Conservation (phyloP, 2,888 invertebrate species). For the Myopa tessellatipennis region DNA sequence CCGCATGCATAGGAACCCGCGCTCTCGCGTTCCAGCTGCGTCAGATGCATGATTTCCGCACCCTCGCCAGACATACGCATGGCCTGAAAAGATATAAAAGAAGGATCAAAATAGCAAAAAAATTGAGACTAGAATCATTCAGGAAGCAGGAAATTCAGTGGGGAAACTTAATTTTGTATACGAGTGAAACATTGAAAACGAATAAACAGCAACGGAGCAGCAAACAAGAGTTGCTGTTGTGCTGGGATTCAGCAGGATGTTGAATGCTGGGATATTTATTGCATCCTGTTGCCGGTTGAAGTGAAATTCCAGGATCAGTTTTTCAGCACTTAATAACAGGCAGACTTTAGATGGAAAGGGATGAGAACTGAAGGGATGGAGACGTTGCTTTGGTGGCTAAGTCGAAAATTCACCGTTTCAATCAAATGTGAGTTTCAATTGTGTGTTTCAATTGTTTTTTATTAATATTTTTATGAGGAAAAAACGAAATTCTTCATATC, state of each 20-base stretch:
- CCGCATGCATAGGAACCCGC: constrained; percentile 85
- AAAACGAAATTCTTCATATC: too few relatives aligned
- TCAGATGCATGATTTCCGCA: constrained; percentile 74
- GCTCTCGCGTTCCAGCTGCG: constrained; percentile 76
- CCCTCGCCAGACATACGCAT: constrained; percentile 69
- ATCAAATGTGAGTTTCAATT: too few relatives aligned
- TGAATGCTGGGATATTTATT: background rate
- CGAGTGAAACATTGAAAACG: background rate
- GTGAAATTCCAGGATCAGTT: too few relatives aligned
- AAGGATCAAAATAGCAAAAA: background rate
- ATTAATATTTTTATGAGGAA: too few relatives aligned
- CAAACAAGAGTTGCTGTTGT: background rate
- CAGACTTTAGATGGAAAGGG: background rate
- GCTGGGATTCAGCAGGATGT: background rate
- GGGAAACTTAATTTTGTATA: constrained; percentile 21
- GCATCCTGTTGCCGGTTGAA: background rate
- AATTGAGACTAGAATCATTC: background rate
- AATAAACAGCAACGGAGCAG: constrained; percentile 3
- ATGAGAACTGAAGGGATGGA: too few relatives aligned
- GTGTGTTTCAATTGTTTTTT: too few relatives aligned
- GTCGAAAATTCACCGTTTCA: too few relatives aligned
- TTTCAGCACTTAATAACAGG: background rate
- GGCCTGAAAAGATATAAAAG: constrained; percentile 57
- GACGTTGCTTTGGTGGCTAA: too few relatives aligned
- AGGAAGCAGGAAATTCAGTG: background rate